Conservation (phyloP, 1,140 invertebrate genomes). For the Lepidotrigona ventralis region DNA sequence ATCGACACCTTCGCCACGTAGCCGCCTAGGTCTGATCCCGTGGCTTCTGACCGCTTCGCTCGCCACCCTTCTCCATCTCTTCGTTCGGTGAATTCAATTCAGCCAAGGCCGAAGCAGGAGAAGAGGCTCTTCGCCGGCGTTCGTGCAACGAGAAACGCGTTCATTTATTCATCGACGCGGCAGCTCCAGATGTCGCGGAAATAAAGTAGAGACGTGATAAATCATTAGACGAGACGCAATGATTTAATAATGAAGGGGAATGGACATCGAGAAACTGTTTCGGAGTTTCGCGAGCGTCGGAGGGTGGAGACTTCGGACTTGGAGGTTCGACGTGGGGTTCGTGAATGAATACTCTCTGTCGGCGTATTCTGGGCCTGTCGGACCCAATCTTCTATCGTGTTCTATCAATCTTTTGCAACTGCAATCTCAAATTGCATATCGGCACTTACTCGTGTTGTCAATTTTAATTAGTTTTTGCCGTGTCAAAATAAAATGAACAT, state of each 20-base stretch:
- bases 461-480: too few species aligned
- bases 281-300: background rate
- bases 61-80: slow-evolving; percentile 24
- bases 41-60: slow-evolving; percentile 24
- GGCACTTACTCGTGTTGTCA: too few species aligned
- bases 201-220: slow-evolving; percentile 14
- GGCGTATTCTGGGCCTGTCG: too few species aligned
- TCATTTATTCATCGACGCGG: slow-evolving; percentile 53
- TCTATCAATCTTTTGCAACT: too few species aligned
- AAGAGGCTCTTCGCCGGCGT: background rate
- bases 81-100: slow-evolving; percentile 57
- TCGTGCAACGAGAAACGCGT: slow-evolving; percentile 15
- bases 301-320: background rate
- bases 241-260: slow-evolving; percentile 13
- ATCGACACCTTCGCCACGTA: slow-evolving; percentile 66
- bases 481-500: too few species aligned
- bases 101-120: background rate
- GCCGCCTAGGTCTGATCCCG: slow-evolving; percentile 61
- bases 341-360: too few species aligned
- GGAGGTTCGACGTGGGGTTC: background rate
- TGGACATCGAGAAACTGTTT: background rate
- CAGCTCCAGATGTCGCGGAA: background rate
- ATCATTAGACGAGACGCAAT: slow-evolving; percentile 14
- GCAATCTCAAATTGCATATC: too few species aligned
- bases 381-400: too few species aligned